Conservation (phyloP, 2,797 vertebrate genomes). For the Sus cebifrons region DNA sequence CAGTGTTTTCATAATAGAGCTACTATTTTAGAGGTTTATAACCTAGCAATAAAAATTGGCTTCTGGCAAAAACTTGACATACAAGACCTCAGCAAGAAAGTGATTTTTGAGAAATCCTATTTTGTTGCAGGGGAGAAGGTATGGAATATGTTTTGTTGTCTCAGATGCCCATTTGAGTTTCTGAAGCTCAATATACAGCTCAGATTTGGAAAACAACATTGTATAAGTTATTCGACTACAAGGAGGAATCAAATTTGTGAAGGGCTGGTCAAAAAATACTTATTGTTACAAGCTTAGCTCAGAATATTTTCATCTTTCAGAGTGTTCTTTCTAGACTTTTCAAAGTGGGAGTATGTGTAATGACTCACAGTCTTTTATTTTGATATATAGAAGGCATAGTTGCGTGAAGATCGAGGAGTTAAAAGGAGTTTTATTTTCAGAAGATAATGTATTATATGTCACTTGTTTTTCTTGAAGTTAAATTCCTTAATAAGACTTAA, state of each 20-base stretch:
- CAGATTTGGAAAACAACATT: conserved; percentile 58
- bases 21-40: conserved; percentile 82
- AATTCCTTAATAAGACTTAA: background rate
- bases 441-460: background rate
- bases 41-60: conserved; percentile 84
- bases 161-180: conserved; percentile 67
- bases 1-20: conserved; percentile 83
- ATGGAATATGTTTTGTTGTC: conserved; percentile 67
- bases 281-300: conserved; percentile 3
- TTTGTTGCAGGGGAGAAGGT: background rate
- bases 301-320: conserved; percentile 51
- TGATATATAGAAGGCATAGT: background rate
- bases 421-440: conserved; percentile 60
- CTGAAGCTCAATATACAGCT: conserved; percentile 56
- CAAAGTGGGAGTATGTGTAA: background rate
- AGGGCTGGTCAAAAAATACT: conserved; percentile 41
- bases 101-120: conserved; percentile 75
- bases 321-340: conserved; percentile 29
- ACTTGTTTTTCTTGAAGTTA: conserved; percentile 40
- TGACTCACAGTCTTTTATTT: conserved; percentile 9
- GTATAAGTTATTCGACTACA: conserved; percentile 43
- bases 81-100: conserved; percentile 78
- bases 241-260: conserved; percentile 48
- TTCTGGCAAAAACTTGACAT: conserved; percentile 82
- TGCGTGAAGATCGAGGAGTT: background rate